These are phyloP conservation scores for Euleptes europaea DNA, from an alignment of 2,113 vertebrate genomes.

Conservation along the genomic window DNA sequence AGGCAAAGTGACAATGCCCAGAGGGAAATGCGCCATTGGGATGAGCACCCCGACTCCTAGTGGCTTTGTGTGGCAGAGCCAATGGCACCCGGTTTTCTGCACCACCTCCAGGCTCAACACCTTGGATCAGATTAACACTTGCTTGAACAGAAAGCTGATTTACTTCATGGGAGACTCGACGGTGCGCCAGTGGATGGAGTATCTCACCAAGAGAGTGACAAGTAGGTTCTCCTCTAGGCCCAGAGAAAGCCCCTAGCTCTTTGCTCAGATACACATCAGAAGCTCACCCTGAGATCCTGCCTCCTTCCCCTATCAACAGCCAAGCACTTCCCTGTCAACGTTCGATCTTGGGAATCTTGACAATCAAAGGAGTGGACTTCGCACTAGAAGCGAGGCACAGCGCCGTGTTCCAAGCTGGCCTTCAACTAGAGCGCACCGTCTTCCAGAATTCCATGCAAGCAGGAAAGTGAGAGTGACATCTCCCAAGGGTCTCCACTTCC, in stretches of 20 bases:
- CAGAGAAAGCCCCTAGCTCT: not conserved
- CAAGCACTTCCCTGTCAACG: no score
- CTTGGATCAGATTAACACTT: constrained; percentile 21
- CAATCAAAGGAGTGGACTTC: no score
- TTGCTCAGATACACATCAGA: not conserved
- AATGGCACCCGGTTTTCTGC: constrained; percentile 45
- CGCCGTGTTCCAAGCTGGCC: no score
- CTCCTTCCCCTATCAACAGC: not conserved
- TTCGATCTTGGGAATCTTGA: not conserved
- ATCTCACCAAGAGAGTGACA: constrained; percentile 33
- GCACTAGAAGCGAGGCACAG: no score
- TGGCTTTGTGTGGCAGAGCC: constrained; percentile 30
- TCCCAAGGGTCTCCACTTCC: not conserved
- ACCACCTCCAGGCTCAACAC: constrained; percentile 15
- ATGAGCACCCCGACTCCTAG: constrained; percentile 22
- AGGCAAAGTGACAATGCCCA: constrained; percentile 1
- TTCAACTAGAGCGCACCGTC: no score
- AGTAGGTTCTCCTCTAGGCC: constrained; percentile 34
- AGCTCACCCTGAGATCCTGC: not conserved
- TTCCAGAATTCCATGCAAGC: no score
- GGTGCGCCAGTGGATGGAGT: constrained; percentile 17
- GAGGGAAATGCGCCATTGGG: constrained; percentile 23
- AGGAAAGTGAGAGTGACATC: no score
- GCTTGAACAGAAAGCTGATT: constrained; percentile 52
- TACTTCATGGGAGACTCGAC: constrained; percentile 61